Conservation (phyloP, 2,888 invertebrate genomes). For the Aphrophora alni region DNA sequence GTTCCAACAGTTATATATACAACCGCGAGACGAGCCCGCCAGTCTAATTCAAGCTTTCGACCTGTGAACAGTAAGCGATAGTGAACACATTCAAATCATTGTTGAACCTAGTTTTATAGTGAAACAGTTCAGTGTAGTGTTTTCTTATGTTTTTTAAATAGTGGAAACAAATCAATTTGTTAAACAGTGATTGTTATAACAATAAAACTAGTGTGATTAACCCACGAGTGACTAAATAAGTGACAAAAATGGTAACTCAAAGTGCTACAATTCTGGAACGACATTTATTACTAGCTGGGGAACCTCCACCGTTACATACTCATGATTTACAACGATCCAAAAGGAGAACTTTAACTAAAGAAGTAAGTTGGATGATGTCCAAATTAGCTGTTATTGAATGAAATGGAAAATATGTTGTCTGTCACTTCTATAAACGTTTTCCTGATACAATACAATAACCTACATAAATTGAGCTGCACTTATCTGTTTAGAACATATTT, state of each 20-base stretch:
- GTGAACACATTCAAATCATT: too few species aligned
- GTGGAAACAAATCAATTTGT: too few species aligned
- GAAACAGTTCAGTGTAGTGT: background rate
- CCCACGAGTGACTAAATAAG: too few species aligned
- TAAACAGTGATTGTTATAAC: background rate
- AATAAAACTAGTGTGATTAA: background rate
- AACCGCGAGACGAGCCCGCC: background rate
- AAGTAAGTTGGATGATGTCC: slow-evolving; percentile 4
- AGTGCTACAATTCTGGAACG: slow-evolving; percentile 44
- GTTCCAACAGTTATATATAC: background rate
- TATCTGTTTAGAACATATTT: too few species aligned
- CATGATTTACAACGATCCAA: slow-evolving; percentile 22
- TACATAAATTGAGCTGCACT: too few species aligned
- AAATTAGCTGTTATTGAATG: too few species aligned
- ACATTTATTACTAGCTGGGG: slow-evolving; percentile 40
- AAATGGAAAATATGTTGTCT: too few species aligned
- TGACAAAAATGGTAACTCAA: slow-evolving; percentile 40
- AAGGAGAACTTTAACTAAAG: slow-evolving; percentile 28
- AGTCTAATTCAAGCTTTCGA: background rate
- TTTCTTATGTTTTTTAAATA: background rate
- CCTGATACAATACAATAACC: too few species aligned
- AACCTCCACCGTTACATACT: slow-evolving; percentile 33
- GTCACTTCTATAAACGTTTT: too few species aligned
- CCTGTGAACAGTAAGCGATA: too few species aligned
- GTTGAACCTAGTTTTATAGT: too few species aligned